These are phyloP conservation scores for Synanthedon tipuliformis DNA, from an alignment of 2,888 invertebrate species.

Conservation along the genomic window DNA sequence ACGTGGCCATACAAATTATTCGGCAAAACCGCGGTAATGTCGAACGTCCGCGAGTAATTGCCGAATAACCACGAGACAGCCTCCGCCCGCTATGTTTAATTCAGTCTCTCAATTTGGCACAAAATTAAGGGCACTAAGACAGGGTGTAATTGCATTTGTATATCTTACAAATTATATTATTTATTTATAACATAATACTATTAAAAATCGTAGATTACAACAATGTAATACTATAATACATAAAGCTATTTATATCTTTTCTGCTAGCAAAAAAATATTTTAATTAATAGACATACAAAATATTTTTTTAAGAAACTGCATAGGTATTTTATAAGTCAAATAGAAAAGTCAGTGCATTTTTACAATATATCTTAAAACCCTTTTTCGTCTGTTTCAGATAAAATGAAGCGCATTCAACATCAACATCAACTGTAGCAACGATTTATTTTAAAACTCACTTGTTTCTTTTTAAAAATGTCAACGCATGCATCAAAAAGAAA, in stretches of 20 bases:
- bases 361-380: neutral
- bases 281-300: too few species aligned
- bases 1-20: constrained; percentile 54
- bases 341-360: too few species aligned
- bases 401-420: constrained; percentile 20
- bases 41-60: constrained; percentile 61
- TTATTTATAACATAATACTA: too few species aligned
- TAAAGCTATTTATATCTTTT: too few species aligned
- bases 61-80: constrained; percentile 56
- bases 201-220: too few species aligned
- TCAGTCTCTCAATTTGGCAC: constrained; percentile 44
- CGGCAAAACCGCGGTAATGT: constrained; percentile 55
- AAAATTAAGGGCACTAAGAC: constrained; percentile 26
- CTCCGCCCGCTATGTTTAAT: constrained; percentile 53
- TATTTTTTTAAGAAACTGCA: too few species aligned
- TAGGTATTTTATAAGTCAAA: too few species aligned
- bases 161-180: too few species aligned
- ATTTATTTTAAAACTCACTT: neutral
- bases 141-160: neutral
- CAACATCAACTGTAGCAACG: constrained; percentile 1
- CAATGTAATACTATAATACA: too few species aligned
- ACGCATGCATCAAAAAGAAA: constrained; percentile 49
- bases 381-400: constrained; percentile 35
- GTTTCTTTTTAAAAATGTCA: constrained; percentile 35
- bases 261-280: too few species aligned